Base-by-base conservation (phyloP, 2,888 invertebrate species). In the Pheosia tremula region DNA sequence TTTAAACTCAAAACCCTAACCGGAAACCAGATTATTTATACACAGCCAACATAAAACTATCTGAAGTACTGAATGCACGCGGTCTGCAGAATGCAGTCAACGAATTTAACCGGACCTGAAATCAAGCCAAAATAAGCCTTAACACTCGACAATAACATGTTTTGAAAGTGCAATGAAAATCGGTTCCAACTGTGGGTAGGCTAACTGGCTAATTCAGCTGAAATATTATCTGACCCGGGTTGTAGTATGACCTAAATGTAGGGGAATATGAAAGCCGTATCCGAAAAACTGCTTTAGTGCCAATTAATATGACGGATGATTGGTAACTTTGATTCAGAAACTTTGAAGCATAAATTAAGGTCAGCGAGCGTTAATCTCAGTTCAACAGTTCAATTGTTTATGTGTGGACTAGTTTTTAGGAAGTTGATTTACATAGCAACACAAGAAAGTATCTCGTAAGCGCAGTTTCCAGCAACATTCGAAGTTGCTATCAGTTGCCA, bases 201-300 rank as follows among this genome's bases (percentile, higher is more conserved):
- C 24, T 71, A 63, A 66, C 66, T 63, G 64, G 63, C 64, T 72
- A 77, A 86, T 82, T 80, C 78, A 78, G 84, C 78, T 66, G 82
- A 80, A 72, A 77, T 68, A 72, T 71, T 73, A 69, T 76, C 66
- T 75, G 79, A 82, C 79, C 81, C 71, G 79, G 77, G 78, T 77
- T 76, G 72, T 72, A 75, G 78, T 72, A 80, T 71, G 83, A 80
- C 85, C 85, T 80, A 83, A 69, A 81, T 83, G 66, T 79, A 69
- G 71, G 72, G 72, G 72, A 72, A 70, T 65, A 65, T 67, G 73
- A 72, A 76, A 77, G 73, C 78, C 74, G 80, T 72, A 61, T 49
- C 58, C 57, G 59, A 59, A 65, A 76, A 78, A 74, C 77, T 74
- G 72, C 71, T 57, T 70, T 24, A 24, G 53, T 65, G 67, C 69